Base-by-base conservation (phyloP, 1,140 invertebrate genomes). In the Pachyrhynchus sulphureomaculatus region DNA sequence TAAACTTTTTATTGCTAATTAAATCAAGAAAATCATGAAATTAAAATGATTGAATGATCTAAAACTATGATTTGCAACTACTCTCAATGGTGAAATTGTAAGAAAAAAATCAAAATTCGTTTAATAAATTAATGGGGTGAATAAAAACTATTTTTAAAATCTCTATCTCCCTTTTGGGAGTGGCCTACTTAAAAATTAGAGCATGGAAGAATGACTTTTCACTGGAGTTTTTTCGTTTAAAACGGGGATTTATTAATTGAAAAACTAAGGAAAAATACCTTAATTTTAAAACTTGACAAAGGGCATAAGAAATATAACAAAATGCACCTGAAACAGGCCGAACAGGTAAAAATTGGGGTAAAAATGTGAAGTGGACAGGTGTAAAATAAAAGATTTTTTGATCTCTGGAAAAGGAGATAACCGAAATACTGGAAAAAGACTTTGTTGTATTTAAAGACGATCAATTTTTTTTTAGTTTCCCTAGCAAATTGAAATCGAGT, bases 151-250 rank as follows among this genome's bases (percentile, higher is more conserved):
- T 45, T 13, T 24, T 13, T 18, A 24, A 45, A 21, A 2, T 23
- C 8, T 23, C 33, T 39, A 3, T 33, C 26, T n/a, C 15, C 36
- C 18, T 48, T 12, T 58, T 58, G 55, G 55, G 55, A 58, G 55
- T 58, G 55, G 55, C 55, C 55, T 58, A 58, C 33, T 58, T 47
- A 56, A 56, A 56, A 58, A 58, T 48, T 58, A 58, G 55, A 48
- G 45, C 55, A 58, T 39, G 29, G 26, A 45, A 56, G 4, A 23
- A 20, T 53, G 32, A 32, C 6, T 51, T 36, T 45, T n/a, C 39
- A 42, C 18, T 42, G 21, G 39, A 8, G 39, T 20, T 42, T 12
- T 18, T 18, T 15, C 4, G 18, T n/a, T 20, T 2, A 18, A 18
- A 20, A 15, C 17, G 9, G 2, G 3, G 36, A 37, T 1, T 18